Conservation (phyloP, 2,888 invertebrate species). For the Dryococelus australis region DNA sequence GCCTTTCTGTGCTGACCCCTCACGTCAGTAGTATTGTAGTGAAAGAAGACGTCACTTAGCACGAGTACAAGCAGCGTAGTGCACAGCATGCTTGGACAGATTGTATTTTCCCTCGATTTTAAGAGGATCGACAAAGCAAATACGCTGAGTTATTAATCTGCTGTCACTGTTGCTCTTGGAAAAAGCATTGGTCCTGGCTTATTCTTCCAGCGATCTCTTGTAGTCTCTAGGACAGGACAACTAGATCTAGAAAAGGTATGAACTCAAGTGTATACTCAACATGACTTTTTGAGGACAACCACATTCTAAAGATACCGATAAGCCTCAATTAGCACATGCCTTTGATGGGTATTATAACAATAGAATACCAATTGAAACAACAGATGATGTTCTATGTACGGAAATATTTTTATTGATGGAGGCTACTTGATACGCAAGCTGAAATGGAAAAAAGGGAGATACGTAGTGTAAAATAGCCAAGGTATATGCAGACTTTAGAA, state of each 20-base stretch:
- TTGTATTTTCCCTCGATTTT: too few species aligned
- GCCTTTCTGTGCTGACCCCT: too few species aligned
- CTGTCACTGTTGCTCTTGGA: too few species aligned
- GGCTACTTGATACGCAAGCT: neutral
- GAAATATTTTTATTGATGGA: neutral
- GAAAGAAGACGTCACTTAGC: neutral
- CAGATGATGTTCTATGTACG: neutral
- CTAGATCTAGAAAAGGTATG: neutral
- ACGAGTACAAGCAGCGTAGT: too few species aligned
- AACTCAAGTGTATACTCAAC: neutral
- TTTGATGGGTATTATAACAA: neutral
- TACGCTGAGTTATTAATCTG: too few species aligned
- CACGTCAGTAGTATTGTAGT: neutral
- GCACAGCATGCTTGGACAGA: too few species aligned
- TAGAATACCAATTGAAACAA: neutral
- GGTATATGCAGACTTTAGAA: neutral
- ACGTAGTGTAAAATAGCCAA: neutral
- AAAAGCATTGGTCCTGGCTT: too few species aligned
- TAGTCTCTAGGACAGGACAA: constrained; percentile 13
- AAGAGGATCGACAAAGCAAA: too few species aligned
- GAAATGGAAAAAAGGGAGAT: neutral
- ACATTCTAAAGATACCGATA: neutral
- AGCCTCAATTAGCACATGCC: neutral
- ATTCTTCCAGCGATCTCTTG: too few species aligned
- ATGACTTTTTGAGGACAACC: neutral